A percentile compares a stretch with the other conserved stretches of the same genome.
These are phyloP conservation scores for Euthynnus affinis DNA, from an alignment of 2,797 vertebrate species.

Conservation along the genomic window DNA sequence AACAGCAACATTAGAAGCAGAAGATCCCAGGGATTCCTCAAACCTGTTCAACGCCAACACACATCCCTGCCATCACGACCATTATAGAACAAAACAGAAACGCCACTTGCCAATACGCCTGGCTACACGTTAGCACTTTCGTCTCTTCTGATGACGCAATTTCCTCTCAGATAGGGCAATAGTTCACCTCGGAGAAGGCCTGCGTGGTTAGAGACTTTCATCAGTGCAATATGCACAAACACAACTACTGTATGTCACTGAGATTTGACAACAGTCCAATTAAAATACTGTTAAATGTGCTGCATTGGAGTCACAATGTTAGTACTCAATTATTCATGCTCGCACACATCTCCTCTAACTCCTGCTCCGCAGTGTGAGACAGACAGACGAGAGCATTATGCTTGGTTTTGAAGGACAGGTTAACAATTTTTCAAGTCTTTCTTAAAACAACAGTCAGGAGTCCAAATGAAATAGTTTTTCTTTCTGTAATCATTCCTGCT, in stretches of 20 bases:
- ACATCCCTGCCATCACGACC: constrained; percentile 17
- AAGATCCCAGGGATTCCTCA: constrained; percentile 80
- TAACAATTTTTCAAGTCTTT: too few species aligned
- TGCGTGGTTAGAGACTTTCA: neutral
- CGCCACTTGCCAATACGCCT: constrained; percentile 31
- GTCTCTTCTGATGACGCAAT: constrained; percentile 23
- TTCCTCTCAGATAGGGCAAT: neutral
- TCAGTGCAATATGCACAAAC: neutral
- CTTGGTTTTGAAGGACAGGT: neutral
- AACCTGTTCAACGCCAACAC: constrained; percentile 52
- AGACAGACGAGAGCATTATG: neutral
- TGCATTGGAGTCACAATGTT: neutral
- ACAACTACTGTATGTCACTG: neutral
- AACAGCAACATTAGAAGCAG: constrained; percentile 72
- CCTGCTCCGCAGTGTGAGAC: neutral
- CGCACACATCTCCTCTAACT: neutral
- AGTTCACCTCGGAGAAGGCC: constrained; percentile 8
- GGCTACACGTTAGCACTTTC: constrained; percentile 46
- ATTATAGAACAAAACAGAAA: constrained; percentile 22
- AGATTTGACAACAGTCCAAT: neutral
- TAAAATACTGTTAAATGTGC: neutral
- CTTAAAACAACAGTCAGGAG: too few species aligned
- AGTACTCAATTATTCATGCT: constrained; percentile 6
- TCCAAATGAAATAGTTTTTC: too few species aligned
- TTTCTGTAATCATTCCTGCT: too few species aligned